Conservation (phyloP, 2,888 invertebrate genomes). For the Morpho achilles region DNA sequence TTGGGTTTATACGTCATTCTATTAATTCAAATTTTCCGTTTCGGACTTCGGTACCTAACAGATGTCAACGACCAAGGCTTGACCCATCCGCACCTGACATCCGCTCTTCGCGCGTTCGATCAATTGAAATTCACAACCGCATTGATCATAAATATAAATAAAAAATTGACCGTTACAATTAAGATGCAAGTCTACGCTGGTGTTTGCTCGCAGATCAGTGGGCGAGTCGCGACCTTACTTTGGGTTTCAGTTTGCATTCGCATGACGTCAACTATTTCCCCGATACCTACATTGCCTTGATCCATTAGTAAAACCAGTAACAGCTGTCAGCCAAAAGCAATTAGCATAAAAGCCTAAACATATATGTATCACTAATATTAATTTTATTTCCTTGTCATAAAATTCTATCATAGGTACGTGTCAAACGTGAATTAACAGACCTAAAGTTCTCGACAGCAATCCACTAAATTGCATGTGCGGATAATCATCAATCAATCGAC, state of each 20-base stretch:
- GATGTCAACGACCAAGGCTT: conserved; percentile 29
- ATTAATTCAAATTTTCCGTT: conserved; percentile 16
- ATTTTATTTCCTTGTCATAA: neutral
- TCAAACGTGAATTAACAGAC: no score
- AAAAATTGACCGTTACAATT: conserved; percentile 16
- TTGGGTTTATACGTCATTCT: conserved; percentile 13
- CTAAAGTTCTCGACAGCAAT: no score
- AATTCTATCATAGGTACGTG: no score
- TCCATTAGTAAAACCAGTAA: conserved; percentile 45
- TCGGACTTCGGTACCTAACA: conserved; percentile 6
- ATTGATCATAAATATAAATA: no score
- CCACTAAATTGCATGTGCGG: no score
- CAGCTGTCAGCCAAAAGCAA: conserved; percentile 31
- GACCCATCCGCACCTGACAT: conserved; percentile 12
- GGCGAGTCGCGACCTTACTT: conserved; percentile 48
- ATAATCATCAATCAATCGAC: no score
- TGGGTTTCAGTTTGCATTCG: conserved; percentile 48
- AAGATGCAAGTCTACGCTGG: conserved; percentile 1
- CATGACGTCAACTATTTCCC: conserved; percentile 57
- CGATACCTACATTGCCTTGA: conserved; percentile 57
- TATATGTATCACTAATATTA: neutral
- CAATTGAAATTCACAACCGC: conserved; percentile 17
- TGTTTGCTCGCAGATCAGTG: conserved; percentile 15
- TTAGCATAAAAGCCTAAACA: conserved; percentile 14
- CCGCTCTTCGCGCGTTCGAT: conserved; percentile 10